These are phyloP conservation scores for Mionectes macconnelli DNA, from an alignment of 2,113 vertebrate genomes.

Conservation along the genomic window DNA sequence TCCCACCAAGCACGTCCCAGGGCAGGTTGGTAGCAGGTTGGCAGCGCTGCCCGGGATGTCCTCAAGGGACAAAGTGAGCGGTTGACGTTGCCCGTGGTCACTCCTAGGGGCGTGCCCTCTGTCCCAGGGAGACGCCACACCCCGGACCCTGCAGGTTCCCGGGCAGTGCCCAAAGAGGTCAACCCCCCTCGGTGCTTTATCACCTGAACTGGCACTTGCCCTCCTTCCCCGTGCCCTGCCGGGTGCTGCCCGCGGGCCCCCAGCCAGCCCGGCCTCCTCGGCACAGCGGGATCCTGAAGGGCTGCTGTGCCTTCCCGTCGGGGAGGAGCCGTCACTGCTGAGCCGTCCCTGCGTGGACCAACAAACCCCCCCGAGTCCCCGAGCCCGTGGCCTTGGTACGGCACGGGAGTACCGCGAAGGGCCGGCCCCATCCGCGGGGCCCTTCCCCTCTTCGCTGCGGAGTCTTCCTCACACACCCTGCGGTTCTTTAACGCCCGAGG, in stretches of 20 bases:
- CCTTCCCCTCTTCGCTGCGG: neutral
- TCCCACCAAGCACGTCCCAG: neutral
- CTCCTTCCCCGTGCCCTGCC: neutral
- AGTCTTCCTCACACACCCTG: neutral
- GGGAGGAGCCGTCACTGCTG: neutral
- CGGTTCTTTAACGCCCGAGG: neutral
- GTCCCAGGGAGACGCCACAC: fast-evolving
- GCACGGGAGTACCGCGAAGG: neutral
- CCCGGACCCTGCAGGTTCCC: neutral
- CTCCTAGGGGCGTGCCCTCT: fast-evolving
- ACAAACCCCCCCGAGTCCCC: neutral
- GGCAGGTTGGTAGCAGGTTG: neutral
- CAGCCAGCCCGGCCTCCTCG: neutral
- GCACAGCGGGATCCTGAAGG: neutral
- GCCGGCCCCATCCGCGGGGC: neutral
- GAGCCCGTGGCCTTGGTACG: neutral
- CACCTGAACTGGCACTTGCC: too few relatives aligned
- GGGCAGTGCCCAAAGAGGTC: fast-evolving
- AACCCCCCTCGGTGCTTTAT: neutral
- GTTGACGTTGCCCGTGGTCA: fast-evolving
- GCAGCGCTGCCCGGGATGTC: fast-evolving
- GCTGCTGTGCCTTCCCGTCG: neutral
- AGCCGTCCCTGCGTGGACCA: neutral
- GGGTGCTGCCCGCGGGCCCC: neutral
- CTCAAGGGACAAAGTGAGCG: neutral